A percentile compares a stretch with the other conserved stretches of the same genome.
Conservation (phyloP, 2,888 invertebrate genomes). For the Pharmacophagus antenor region DNA sequence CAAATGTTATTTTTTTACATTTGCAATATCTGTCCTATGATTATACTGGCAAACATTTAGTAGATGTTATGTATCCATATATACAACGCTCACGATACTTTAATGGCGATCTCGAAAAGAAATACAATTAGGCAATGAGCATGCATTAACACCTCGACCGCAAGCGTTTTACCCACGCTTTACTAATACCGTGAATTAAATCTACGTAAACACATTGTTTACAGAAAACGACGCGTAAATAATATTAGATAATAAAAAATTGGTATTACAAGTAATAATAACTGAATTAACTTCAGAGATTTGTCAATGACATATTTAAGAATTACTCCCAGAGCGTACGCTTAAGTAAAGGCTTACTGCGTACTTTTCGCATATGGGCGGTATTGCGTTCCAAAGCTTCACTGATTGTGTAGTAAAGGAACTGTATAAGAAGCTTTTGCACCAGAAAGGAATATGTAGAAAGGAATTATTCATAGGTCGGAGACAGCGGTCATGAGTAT, state of each 20-base stretch:
- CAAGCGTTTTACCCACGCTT: constrained; percentile 65
- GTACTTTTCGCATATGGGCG: too few species aligned
- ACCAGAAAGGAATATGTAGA: too few species aligned
- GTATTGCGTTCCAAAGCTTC: too few species aligned
- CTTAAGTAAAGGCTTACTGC: too few species aligned
- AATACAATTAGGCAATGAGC: constrained; percentile 77
- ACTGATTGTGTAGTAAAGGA: too few species aligned
- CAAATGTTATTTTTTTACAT: constrained; percentile 6
- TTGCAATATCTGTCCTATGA: constrained; percentile 1
- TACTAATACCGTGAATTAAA: constrained; percentile 57
- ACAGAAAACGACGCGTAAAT: background rate
- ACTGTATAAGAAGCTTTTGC: too few species aligned
- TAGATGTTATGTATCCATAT: constrained; percentile 58
- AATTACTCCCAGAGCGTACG: too few species aligned
- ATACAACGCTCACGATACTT: constrained; percentile 40
- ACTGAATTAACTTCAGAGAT: too few species aligned
- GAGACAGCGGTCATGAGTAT: too few species aligned
- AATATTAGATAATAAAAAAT: background rate
- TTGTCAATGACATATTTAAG: too few species aligned
- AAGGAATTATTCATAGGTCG: too few species aligned
- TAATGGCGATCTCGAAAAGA: constrained; percentile 71
- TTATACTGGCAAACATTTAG: constrained; percentile 32
- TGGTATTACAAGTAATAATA: too few species aligned
- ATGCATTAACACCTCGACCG: constrained; percentile 73
- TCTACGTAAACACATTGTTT: constrained; percentile 44